Percentiles rank a stretch among this genome's conserved stretches.
Conservation (phyloP, 37 sponge, comb jelly and placozoan genomes). For the Spongilla lacustris region DNA sequence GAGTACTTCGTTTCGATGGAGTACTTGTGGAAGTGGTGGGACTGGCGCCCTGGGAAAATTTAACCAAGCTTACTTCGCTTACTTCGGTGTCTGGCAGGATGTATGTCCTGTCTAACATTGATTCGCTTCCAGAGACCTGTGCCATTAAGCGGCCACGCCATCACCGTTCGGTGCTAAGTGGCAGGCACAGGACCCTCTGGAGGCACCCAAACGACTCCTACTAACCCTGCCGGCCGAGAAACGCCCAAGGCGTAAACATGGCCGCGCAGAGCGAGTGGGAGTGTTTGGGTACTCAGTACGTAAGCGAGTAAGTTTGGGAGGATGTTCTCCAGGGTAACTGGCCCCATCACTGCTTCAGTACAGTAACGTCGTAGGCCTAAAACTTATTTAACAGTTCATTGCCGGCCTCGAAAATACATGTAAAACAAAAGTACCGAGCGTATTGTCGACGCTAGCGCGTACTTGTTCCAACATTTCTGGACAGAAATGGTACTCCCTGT, state of each 20-base stretch:
- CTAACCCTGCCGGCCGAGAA: background rate
- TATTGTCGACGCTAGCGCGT: too few relatives aligned
- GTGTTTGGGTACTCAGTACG: conserved; percentile 10
- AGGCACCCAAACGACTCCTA: conserved; percentile 55
- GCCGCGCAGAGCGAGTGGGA: conserved; percentile 10
- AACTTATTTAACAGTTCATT: too few relatives aligned
- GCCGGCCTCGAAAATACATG: too few relatives aligned
- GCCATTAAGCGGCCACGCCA: conserved; percentile 78
- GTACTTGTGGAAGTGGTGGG: conserved; percentile 18
- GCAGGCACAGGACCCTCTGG: conserved; percentile 57
- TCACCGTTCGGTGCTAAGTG: conserved; percentile 78
- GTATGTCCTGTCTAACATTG: conserved; percentile 3
- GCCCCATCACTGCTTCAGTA: background rate
- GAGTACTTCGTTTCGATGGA: conserved; percentile 28
- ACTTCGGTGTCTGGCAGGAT: conserved; percentile 34
- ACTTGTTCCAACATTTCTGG: too few relatives aligned
- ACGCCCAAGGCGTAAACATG: background rate
- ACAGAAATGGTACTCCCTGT: too few relatives aligned
- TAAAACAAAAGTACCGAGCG: too few relatives aligned
- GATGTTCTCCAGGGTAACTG: background rate
- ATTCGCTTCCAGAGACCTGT: conserved; percentile 46
- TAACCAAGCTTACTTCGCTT: conserved; percentile 79
- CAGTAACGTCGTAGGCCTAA: background rate
- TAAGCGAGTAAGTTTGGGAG: background rate
- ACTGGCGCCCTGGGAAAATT: background rate